Evolutionary conservation across 2,113 vertebrate genomes (phyloP).

Genomic region (Perca flavescens): DNA sequence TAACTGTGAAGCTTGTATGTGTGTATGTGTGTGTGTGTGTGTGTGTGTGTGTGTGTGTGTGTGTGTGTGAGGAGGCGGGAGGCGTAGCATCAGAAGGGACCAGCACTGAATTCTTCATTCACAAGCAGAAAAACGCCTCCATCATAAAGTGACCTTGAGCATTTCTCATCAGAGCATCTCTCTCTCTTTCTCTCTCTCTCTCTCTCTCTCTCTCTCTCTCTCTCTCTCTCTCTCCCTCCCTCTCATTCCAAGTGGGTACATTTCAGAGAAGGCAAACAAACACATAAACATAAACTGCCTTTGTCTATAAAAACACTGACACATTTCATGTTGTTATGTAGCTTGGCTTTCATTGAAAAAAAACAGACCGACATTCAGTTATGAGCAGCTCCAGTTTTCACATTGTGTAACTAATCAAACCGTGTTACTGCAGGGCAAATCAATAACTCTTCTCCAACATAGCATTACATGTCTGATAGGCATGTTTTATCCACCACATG

Average conservation of each 20-base stretch:
- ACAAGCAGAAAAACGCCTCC: constrained; percentile 73
- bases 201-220: constrained; percentile 12
- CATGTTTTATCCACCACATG: constrained; percentile 22
- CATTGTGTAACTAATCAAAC: constrained; percentile 57
- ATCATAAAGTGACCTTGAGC: constrained; percentile 72
- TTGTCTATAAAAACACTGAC: constrained; percentile 61
- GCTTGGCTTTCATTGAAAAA: constrained; percentile 46
- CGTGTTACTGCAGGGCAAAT: constrained; percentile 49
- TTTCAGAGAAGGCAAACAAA: constrained; percentile 50
- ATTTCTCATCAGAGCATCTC: constrained; percentile 27
- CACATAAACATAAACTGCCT: constrained; percentile 43
- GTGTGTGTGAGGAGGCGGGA: constrained; percentile 50
- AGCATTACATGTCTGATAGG: neutral
- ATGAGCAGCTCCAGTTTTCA: constrained; percentile 39
- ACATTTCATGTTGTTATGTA: constrained; percentile 57
- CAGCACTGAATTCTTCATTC: constrained; percentile 74
- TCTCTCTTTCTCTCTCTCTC: neutral
- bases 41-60: constrained; percentile 7
- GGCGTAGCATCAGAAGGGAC: constrained; percentile 59
- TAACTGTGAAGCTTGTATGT: constrained; percentile 13
- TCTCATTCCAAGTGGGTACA: constrained; percentile 45
- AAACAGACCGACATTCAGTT: constrained; percentile 26
- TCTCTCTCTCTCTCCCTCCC: neutral
- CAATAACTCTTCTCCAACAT: constrained; percentile 51
- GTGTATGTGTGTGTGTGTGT: constrained; percentile 6